Evolutionary conservation across 2,113 vertebrate species (phyloP).

Genomic region (Lamprologus speciosus): DNA sequence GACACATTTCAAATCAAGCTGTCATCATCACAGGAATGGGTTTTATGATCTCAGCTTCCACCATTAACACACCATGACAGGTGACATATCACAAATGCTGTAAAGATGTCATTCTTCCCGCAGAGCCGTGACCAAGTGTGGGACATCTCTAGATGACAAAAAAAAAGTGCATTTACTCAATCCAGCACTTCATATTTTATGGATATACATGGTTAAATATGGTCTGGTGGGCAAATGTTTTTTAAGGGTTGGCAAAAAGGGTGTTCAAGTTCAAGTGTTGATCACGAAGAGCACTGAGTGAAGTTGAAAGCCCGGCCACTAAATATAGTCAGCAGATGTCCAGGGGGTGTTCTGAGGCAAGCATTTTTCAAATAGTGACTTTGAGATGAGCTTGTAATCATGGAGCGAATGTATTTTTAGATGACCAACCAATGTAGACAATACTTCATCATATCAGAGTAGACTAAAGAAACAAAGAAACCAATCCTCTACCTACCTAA

Average conservation of each 20-base stretch:
- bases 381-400: slow-evolving; percentile 1
- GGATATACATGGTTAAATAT: background rate
- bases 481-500: background rate
- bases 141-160: background rate
- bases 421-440: background rate
- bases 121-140: background rate
- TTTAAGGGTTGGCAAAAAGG: background rate
- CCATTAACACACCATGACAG: slow-evolving; percentile 56
- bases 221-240: background rate
- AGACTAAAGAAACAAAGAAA: background rate
- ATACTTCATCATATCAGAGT: background rate
- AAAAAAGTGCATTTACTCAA: background rate
- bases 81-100: slow-evolving; percentile 21
- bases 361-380: slow-evolving; percentile 32
- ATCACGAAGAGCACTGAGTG: background rate
- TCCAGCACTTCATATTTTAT: background rate
- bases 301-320: background rate
- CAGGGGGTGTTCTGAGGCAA: slow-evolving; percentile 10
- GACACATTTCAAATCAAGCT: slow-evolving; percentile 60
- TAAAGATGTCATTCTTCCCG: slow-evolving; percentile 4
- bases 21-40: slow-evolving; percentile 43
- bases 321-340: slow-evolving; percentile 16
- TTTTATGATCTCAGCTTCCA: slow-evolving; percentile 52
- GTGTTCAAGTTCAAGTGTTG: background rate
- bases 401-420: background rate